Base-by-base conservation (phyloP, 2,888 invertebrate genomes). In the Drosophila algonquin region DNA sequence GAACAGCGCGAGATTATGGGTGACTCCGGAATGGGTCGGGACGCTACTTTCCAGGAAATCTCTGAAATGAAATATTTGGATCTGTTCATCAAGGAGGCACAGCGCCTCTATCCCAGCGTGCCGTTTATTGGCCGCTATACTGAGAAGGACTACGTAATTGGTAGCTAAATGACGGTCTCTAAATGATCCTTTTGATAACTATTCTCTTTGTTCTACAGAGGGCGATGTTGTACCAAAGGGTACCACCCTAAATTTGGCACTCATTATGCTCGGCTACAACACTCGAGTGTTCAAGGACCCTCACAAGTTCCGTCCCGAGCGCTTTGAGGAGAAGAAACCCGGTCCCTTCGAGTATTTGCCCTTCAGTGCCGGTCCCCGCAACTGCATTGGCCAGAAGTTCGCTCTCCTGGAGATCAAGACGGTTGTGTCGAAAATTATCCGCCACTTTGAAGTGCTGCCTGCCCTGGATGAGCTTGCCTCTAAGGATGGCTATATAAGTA, bases 311-410 rank as follows among this genome's bases (percentile, higher is more conserved):
- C 75, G 80, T 14, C 95, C 95, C 0, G 94, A 94, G 56, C 89
- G 91, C n/a, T 91, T 90, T 63, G 76, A 79, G 21, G 8, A 55
- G 0, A 46, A 65, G 2, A 47, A 77, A 3, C 68, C 78, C 1
- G 81, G 92, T 79, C 92, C 93, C 0, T 94, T 93, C 78, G 92
- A 93, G 21, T 94, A 93, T 91, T 90, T 95, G 5, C 93, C 94
- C 0, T 95, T 95, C 63, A 95, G 95, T 80, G 95, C 95, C 18
- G 95, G 95, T 0, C 94, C 94, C 0, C 93, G 95, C 59, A 95
- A 94, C 69, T 90, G 90, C 45, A 80, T 90, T 68, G 91, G 90
- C 45, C 93, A 93, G 88, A 93, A 93, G 81, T 93, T 91, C 89
- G 93, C 91, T 57, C 91, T 94, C 91, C 83, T 94, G 80, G 94